Evolutionary conservation across 2,113 vertebrate species (phyloP), one percentile per base, ranked within the genome.

Genomic region (Odontesthes bonariensis): DNA sequence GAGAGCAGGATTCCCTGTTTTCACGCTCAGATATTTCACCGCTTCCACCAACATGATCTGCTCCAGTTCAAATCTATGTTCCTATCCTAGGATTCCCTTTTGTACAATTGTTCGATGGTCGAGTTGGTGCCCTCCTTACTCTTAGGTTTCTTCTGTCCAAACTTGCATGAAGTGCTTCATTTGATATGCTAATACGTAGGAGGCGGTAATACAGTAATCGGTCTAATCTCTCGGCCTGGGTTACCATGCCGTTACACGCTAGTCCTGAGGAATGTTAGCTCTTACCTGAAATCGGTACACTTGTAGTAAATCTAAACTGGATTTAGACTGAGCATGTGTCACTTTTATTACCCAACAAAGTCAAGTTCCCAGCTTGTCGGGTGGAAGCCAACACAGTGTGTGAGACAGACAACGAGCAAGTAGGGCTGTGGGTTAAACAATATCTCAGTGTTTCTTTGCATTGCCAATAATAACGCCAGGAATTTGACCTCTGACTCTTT

Each of bases 401-500:
- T 51, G 38, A 52, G 40, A 38, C 69, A 17, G 56, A 33, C 55
- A 79, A 27, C 32, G 51, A 14, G 46, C 32, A 75, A 58, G 74
- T n/a, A 35, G 76, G 64, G 19, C 69, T 62, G 58, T 13, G 19
- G 67, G 35, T 38, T 38, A 38, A 60, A 82, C 61, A 60, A 22
- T 27, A 8, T 46, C 70, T 79, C 64, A 70, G 80, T 40, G 72
- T 68, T 78, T 78, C 77, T 84, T 75, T 75, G 62, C 70, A 61
- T 84, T 78, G 52, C n/a, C 54, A 56, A 72, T 58, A 83, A 78
- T 5, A 22, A 78, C 74, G 62, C 51, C 61, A 74, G 71, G 69
- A 77, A 73, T 80, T 47, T 74, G 64, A 80, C 64, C 69, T 71
- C 3, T 53, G n/a, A 20, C 53, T 69, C 31, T 1, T 11, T 35